Evolutionary conservation across 2,888 invertebrate genomes (phyloP), one percentile per base, ranked within the genome.

Genomic region (Chirona hameri): DNA sequence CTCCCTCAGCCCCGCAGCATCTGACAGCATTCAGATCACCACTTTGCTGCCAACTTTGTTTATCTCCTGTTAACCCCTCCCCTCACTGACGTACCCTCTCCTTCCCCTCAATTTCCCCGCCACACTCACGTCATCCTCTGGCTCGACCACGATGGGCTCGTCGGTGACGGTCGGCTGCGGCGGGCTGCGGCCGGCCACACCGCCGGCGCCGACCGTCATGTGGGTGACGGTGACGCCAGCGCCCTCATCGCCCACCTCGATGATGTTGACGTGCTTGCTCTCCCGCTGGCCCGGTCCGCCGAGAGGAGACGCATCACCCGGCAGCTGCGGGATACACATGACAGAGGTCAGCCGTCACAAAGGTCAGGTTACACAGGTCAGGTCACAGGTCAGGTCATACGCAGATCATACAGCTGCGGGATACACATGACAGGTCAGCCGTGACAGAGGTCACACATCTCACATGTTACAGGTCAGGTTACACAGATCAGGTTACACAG

Each of bases 281-380:
- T 80, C 27, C 27, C 48, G 80, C 52, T 29, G 80, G 52, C 52
- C 48, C 52, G 52, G 27, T 27, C 52, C 80, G 52, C 27, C 80
- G 15, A 39, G 55, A 27, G 27, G 4, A 15, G 52, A 52, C 18
- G 27, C 88, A 95, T 96, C 86, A 97, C 91, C 86, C 97, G 90
- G 86, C 97, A 92, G 24, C 97, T 96, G 93, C 98, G 95, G 24
- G 98, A 97, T 7, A 7, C 39, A 39, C 4, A 39, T 2, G 84
- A 12, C 12, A 52, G 52, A 52, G 52, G 52, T 52, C 52, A 60
- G 60, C n/a, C n/a, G 60, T 24, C 60, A n/a, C 39, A 39, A 2
- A 39, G 60, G 9, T 60, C n/a, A 24, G n/a, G n/a, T n/a, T 7
- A 39, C 39, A 39, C 9, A 60, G 60, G 60, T 60, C 60, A 60